A percentile compares a stretch with the other conserved stretches of the same genome.
phyloP scores from a whole-genome alignment of 1,140 invertebrate species.

The Listronotus oregonensis region DNA sequence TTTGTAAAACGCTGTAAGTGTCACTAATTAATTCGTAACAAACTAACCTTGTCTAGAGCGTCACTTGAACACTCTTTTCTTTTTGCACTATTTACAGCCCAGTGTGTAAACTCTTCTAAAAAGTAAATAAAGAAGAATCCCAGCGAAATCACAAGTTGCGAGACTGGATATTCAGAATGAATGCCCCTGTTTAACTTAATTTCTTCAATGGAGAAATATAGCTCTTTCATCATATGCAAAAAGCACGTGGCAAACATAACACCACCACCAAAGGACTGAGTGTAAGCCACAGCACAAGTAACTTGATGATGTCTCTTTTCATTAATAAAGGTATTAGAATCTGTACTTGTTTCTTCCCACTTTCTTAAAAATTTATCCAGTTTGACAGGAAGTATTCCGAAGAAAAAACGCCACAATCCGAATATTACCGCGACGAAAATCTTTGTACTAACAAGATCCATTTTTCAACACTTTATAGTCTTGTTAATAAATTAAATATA shows the following conservation, averaged over 20 bases:
- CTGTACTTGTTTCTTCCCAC: constrained; percentile 44
- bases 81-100: constrained; percentile 38
- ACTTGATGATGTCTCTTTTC: constrained; percentile 47
- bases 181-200: constrained; percentile 42
- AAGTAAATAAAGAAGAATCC: constrained; percentile 69
- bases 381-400: constrained; percentile 53
- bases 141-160: constrained; percentile 63
- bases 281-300: constrained; percentile 50
- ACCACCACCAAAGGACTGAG: constrained; percentile 68
- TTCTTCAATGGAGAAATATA: constrained; percentile 52
- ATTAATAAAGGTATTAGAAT: constrained; percentile 44
- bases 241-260: constrained; percentile 71
- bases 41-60: constrained; percentile 19
- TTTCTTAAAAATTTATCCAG: constrained; percentile 46
- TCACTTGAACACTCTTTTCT: constrained; percentile 2
- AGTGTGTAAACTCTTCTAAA: constrained; percentile 61
- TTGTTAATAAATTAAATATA: too few species aligned
- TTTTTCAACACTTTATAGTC: constrained; percentile 4
- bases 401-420: constrained; percentile 50
- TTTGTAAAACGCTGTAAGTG: too few species aligned
- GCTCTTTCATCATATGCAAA: constrained; percentile 69
- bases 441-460: constrained; percentile 51
- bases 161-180: constrained; percentile 54
- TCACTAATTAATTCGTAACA: constrained; percentile 1
- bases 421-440: constrained; percentile 51